A percentile compares a stretch with the other conserved stretches of the same genome.
phyloP scores from a whole-genome alignment of 2,797 vertebrate genomes.

The Smutsia temminckii region DNA sequence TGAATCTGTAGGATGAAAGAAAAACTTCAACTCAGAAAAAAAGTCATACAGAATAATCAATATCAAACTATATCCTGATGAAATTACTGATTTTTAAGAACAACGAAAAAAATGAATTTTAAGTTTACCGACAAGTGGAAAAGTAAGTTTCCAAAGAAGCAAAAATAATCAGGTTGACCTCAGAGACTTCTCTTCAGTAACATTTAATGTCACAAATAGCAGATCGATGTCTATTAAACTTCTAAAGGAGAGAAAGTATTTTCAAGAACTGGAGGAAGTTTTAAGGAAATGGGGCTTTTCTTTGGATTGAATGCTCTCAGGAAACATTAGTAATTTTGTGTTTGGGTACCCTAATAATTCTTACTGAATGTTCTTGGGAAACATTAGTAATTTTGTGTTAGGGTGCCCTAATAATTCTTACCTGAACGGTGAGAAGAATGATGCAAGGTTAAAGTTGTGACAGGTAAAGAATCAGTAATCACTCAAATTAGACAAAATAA shows the following conservation, averaged over 20 bases:
- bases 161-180: background rate
- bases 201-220: background rate
- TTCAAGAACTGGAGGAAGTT: background rate
- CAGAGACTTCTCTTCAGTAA: slow-evolving; percentile 4
- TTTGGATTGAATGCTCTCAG: background rate
- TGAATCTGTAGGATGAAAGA: background rate
- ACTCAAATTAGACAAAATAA: background rate
- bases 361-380: background rate
- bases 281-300: background rate
- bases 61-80: background rate
- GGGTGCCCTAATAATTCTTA: background rate
- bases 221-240: background rate
- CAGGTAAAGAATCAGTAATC: background rate
- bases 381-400: background rate
- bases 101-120: background rate
- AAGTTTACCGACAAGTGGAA: background rate
- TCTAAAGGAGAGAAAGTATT: background rate
- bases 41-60: slow-evolving; percentile 27
- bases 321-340: background rate
- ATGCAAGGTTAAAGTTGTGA: background rate
- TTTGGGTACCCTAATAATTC: background rate
- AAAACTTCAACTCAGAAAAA: background rate
- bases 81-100: background rate
- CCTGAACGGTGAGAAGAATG: background rate
- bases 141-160: background rate